These are phyloP conservation scores for Phrynocephalus guinanensis DNA, from an alignment of 2,797 vertebrate species.

Conservation along the genomic window DNA sequence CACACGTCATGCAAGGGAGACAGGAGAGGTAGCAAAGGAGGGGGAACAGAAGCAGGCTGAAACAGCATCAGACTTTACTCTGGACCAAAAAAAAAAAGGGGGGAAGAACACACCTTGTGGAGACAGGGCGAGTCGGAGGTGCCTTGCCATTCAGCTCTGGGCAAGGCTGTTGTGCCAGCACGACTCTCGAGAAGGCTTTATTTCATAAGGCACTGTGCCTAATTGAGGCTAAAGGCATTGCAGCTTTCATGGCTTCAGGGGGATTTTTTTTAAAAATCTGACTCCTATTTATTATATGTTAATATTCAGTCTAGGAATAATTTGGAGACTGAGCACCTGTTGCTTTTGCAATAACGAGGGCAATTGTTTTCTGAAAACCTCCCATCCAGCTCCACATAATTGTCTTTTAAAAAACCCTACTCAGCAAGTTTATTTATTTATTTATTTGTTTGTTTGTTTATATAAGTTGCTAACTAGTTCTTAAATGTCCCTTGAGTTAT, in stretches of 20 bases:
- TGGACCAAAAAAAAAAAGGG: not conserved
- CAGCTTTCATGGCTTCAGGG: not conserved
- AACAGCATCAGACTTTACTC: not conserved
- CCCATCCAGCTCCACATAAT: too few species aligned
- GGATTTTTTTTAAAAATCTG: not conserved
- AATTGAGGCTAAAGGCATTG: not conserved
- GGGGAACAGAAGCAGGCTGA: too few species aligned
- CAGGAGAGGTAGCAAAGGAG: too few species aligned
- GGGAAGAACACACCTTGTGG: not conserved
- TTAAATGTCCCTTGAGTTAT: too few species aligned
- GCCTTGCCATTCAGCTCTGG: not conserved
- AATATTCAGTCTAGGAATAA: not conserved
- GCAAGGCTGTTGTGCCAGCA: too few species aligned
- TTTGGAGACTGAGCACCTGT: not conserved
- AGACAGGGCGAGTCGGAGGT: not conserved
- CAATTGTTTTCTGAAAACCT: not conserved
- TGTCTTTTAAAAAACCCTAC: not conserved
- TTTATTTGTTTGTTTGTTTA: too few species aligned
- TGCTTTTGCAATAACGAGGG: not conserved
- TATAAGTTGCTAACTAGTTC: not conserved
- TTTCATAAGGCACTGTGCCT: not conserved
- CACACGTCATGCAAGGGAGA: not conserved
- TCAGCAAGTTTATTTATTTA: too few species aligned
- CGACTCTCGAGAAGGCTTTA: not conserved
- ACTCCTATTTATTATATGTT: not conserved